Evolutionary conservation across 2,113 vertebrate genomes (phyloP).

Genomic region (Ancistrus triradiatus): DNA sequence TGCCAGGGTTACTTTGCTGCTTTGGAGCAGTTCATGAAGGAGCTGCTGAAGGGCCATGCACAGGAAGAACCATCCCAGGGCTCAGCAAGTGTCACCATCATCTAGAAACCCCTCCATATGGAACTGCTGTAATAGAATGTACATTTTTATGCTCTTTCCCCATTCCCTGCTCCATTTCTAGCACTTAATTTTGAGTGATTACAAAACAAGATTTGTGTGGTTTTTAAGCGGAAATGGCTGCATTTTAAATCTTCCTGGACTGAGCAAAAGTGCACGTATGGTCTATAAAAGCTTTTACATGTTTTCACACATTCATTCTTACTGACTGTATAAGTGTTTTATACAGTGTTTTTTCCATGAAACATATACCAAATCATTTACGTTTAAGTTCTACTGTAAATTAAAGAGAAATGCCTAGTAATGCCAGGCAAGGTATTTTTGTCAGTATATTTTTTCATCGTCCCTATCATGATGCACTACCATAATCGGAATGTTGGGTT

Average conservation of each 20-base stretch:
- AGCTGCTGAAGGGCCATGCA: constrained; percentile 88
- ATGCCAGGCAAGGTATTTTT: constrained; percentile 32
- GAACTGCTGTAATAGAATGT: constrained; percentile 33
- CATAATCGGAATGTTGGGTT: not conserved
- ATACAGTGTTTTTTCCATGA: constrained; percentile 28
- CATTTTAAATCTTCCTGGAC: constrained; percentile 11
- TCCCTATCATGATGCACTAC: not conserved
- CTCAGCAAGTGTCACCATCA: constrained; percentile 89
- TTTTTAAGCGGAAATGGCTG: constrained; percentile 1
- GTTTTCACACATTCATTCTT: constrained; percentile 15
- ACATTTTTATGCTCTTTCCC: constrained; percentile 38
- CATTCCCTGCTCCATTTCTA: not conserved
- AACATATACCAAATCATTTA: constrained; percentile 24
- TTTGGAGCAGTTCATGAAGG: constrained; percentile 95
- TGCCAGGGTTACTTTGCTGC: constrained; percentile 96
- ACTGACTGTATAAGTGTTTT: constrained; percentile 27
- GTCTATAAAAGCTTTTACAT: constrained; percentile 4
- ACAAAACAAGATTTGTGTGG: not conserved
- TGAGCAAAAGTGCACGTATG: constrained; percentile 29
- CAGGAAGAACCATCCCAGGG: constrained; percentile 85
- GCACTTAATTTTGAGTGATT: constrained; percentile 23
- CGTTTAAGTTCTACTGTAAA: constrained; percentile 7
- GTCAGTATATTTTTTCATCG: constrained; percentile 1
- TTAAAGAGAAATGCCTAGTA: constrained; percentile 26
- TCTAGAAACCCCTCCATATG: constrained; percentile 60